These are phyloP conservation scores for Rhinophrynus dorsalis DNA, from an alignment of 2,797 vertebrate genomes.

Conservation along the genomic window DNA sequence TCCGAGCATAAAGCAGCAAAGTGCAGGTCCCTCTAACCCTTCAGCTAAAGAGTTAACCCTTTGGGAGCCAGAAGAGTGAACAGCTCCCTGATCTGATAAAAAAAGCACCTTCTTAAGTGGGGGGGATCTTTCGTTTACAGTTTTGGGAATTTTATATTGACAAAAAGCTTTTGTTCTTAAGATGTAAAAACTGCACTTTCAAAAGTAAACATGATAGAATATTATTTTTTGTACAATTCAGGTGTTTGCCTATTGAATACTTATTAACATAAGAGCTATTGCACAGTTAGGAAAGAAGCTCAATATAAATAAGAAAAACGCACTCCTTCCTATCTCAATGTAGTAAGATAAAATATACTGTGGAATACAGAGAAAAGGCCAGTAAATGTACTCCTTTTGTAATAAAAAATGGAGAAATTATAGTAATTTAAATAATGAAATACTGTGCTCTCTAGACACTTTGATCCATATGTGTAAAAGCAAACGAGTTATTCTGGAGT, in stretches of 20 bases:
- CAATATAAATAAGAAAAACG: slow-evolving; percentile 55
- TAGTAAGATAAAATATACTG: background rate
- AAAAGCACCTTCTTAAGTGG: too few relatives aligned
- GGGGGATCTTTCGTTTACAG: slow-evolving; percentile 62
- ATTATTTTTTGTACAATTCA: slow-evolving; percentile 68
- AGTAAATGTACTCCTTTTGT: slow-evolving; percentile 22
- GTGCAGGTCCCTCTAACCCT: too few relatives aligned
- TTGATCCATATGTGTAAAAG: too few relatives aligned
- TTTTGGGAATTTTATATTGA: slow-evolving; percentile 61
- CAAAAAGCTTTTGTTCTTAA: slow-evolving; percentile 56
- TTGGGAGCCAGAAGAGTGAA: too few relatives aligned
- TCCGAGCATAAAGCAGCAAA: too few relatives aligned
- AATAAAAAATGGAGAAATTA: slow-evolving; percentile 5
- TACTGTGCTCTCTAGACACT: background rate
- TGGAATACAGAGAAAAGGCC: background rate
- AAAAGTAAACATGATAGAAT: slow-evolving; percentile 52
- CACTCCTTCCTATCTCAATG: background rate
- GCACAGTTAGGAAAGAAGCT: slow-evolving; percentile 71
- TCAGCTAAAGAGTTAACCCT: slow-evolving; percentile 32
- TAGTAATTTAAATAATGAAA: background rate
- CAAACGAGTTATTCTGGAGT: too few relatives aligned
- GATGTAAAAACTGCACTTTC: slow-evolving; percentile 58
- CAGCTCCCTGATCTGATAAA: too few relatives aligned
- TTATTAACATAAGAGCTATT: slow-evolving; percentile 73
- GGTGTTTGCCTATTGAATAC: slow-evolving; percentile 73